Evolutionary conservation across 2,797 vertebrate genomes (phyloP).

Genomic region (Typhlichthys subterraneus): DNA sequence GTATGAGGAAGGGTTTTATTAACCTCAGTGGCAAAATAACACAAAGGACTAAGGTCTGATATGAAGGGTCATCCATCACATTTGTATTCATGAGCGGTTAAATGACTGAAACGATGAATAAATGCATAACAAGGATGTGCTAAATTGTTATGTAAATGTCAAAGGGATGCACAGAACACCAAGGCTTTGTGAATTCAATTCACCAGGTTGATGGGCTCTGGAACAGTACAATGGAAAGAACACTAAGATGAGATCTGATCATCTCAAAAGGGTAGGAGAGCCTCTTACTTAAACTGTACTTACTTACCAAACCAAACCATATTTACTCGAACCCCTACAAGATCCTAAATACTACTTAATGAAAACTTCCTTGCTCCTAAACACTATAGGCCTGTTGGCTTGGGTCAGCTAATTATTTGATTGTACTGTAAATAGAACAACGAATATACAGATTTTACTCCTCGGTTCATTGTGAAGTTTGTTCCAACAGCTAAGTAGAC

Average conservation of each 20-base stretch:
- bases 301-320: too few species aligned
- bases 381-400: too few species aligned
- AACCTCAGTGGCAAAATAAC: conserved; percentile 62
- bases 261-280: too few species aligned
- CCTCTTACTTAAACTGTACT: too few species aligned
- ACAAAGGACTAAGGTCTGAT: conserved; percentile 54
- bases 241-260: not conserved
- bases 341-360: too few species aligned
- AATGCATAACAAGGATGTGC: conserved; percentile 75
- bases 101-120: conserved; percentile 76
- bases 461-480: too few species aligned
- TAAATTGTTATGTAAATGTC: conserved; percentile 76
- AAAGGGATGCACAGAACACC: conserved; percentile 57
- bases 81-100: conserved; percentile 78
- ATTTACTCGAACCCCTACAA: too few species aligned
- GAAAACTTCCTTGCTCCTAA: too few species aligned
- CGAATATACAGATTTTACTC: too few species aligned
- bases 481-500: too few species aligned
- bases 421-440: too few species aligned
- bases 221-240: conserved; percentile 37
- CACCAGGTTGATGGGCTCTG: conserved; percentile 40
- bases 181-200: conserved; percentile 59
- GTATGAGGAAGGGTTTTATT: conserved; percentile 64
- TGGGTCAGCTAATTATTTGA: too few species aligned
- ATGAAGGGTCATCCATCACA: conserved; percentile 63